Evolutionary conservation across 2,797 vertebrate species (phyloP), one percentile per base, ranked within the genome.

Genomic region (Pangasius macronema): DNA sequence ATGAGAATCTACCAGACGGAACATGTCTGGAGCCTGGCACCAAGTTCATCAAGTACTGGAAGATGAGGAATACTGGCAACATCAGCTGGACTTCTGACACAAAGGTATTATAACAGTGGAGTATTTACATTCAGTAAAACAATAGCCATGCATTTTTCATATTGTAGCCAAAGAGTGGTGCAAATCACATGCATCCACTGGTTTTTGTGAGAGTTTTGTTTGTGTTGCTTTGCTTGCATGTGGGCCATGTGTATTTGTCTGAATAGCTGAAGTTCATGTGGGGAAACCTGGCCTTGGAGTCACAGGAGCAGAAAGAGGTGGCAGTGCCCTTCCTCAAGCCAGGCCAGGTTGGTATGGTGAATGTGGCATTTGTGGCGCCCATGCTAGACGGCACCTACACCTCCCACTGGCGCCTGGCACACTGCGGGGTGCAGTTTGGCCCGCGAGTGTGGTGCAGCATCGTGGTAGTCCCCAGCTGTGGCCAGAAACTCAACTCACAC

Each of bases 401-500:
- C 75, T 99, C 99, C 87, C 98, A 99, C 91, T 99, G 99, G 99
- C 97, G 98, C 30, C 96, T 99, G 91, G 97, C 98, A 46, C 98
- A 99, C 95, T 97, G 95, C 89, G 97, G 98, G 65, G 97, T 97
- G 18, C 98, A 99, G 93, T 99, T 99, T 91, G 99, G 99, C 85
- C 99, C 99, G 1, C 96, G 99, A 39, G 96, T 99, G 90, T 99
- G 99, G 99, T 99, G 98, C 95, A 99, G 97, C 94, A 98, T 99
- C 91, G 95, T 98, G 91, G 98, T 99, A 90, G 97, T 98, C 90
- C 94, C 97, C 27, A 94, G 93, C 72, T 87, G 95, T 89, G 86
- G 93, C 88, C 49, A 90, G 89, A 95, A 92, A 87, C 36, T 92
- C 42, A 79, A 88, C 83, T 76, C 92, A 80, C 94, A 93, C 83